Evolutionary conservation across 1,140 invertebrate species (phyloP), one percentile per base, ranked within the genome.

Genomic region (Drosophila ohnishii): DNA sequence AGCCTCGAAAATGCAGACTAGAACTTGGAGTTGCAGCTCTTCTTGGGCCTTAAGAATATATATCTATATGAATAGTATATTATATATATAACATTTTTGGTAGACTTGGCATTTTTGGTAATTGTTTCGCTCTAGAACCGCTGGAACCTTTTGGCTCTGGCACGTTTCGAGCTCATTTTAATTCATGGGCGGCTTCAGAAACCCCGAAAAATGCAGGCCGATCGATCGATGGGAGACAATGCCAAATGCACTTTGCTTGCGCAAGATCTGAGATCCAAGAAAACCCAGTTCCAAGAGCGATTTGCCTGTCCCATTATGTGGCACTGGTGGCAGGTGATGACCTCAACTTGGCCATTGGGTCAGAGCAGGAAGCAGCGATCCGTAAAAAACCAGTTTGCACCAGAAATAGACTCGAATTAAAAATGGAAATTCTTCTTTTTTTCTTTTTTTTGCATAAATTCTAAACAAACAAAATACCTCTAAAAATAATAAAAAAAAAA

Each of bases 151-250:
- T 76, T 73, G 83, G 78, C 70, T 78, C 47, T 72, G 58, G 42
- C 66, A 55, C 55, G 63, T 67, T 63, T 53, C 4, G 50, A 35
- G 16, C 11, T 25, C 37, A 64, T 69, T 78, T 75, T 66, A 71
- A 86, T 78, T 75, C 78, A 78, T 78, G 82, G 82, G 82, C 78
- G 65, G 78, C 82, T 75, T 74, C 53, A 77, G 70, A 78, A 67
- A 70, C 76, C 42, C 22, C 0, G n/a, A 47, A 8, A 80, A 76
- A 69, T 77, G 59, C 32, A 45, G 57, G 34, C 14, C 56, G 28
- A 34, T 9, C 25, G 55, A 63, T 66, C 65, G 58, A 70, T 70
- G 55, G 62, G 35, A 40, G 53, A 73, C 57, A 56, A 62, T 40
- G 35, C 25, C 44, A 59, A 77, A 50, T 77, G 74, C 63, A 60